Conservation (phyloP, 1,140 invertebrate species). For the Cardiocondyla obscurior region DNA sequence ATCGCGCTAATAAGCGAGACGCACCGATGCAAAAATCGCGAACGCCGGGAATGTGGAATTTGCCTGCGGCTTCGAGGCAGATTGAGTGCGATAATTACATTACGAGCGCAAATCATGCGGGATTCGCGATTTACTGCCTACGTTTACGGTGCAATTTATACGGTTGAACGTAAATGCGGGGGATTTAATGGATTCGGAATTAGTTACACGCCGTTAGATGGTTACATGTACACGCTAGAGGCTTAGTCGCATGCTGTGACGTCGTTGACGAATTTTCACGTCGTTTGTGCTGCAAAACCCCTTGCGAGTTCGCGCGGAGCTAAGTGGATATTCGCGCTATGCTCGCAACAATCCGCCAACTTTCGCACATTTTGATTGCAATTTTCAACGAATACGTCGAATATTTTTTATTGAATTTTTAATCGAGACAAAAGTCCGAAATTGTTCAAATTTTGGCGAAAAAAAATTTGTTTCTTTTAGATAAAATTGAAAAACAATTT, state of each 20-base stretch:
- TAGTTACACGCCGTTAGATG: constrained; percentile 53
- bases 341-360: background rate
- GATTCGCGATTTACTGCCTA: constrained; percentile 34
- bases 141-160: constrained; percentile 51
- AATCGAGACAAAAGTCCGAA: background rate
- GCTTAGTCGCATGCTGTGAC: constrained; percentile 39
- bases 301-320: constrained; percentile 1
- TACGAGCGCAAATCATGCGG: constrained; percentile 36
- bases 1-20: background rate
- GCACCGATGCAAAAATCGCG: background rate
- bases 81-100: constrained; percentile 31
- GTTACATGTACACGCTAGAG: constrained; percentile 45
- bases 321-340: constrained; percentile 11
- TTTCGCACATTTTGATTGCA: background rate
- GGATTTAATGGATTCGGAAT: constrained; percentile 55
- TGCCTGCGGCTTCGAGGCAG: background rate
- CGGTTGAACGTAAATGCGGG: constrained; percentile 40
- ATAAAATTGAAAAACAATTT: background rate
- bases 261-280: constrained; percentile 53
- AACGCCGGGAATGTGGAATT: background rate
- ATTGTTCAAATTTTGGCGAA: no score
- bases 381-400: background rate
- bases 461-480: no score
- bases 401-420: background rate
- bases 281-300: constrained; percentile 30